Evolutionary conservation across 2,797 vertebrate genomes (phyloP), one percentile per base, ranked within the genome.

Genomic region (Okamejei kenojei): DNA sequence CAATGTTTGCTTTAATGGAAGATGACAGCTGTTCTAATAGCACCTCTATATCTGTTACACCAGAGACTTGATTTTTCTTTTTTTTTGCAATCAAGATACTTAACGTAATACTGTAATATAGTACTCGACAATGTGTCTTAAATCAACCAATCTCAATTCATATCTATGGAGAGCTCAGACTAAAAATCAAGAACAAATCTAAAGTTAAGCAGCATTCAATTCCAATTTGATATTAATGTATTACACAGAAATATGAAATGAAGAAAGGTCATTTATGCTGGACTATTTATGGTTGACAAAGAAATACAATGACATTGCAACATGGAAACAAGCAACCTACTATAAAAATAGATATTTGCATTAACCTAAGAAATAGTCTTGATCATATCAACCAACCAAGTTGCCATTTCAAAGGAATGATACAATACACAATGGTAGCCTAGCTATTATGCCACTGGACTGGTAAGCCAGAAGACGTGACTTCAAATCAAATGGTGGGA

Each of bases 71-170:
- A 38, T 71, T 73, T 90, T 73, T 54, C 7, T 23, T 23, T 71
- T 90, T 68, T 90, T 68, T 32, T 68, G 9, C n/a, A 90, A 90
- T 73, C 32, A 90, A 38, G 23, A 35, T 26, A 68, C 26, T 71
- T 23, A 84, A 84, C 23, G 29, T 65, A 23, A 65, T 13, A 88
- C 32, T 61, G 58, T 63, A 63, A 29, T 63, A 63, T 5, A 21
- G 38, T 19, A 81, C 38, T 63, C 63, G 26, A 86, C 29, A 63
- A n/a, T 63, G 26, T 88, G 58, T 17, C 26, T 88, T n/a, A 88
- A 88, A 88, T 61, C 84, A 32, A 88, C 61, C 61, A 45, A 81
- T 81, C 38, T 81, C 15, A 45, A 81, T 81, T 81, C 84, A 32
- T 88, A 86, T 54, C 63, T 86, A 29, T 86, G 58, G 9, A 86